Percentiles rank a stretch among this genome's conserved stretches.
phyloP scores from a whole-genome alignment of 1,140 invertebrate genomes.

The Nephila pilipes region DNA sequence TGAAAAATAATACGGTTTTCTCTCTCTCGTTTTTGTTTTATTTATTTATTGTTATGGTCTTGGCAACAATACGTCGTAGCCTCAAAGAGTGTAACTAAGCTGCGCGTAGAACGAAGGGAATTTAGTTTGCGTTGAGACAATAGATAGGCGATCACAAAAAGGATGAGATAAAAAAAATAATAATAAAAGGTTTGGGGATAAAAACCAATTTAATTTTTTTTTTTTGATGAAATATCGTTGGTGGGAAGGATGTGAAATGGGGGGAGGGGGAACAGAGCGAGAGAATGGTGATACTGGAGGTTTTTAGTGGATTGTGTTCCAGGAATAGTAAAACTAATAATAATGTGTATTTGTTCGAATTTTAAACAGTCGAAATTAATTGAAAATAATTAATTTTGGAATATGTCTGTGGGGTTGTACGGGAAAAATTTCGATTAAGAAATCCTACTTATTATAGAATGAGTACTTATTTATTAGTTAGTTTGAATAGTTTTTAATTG shows the following conservation, averaged over 20 bases:
- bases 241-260: not conserved
- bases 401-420: too few relatives aligned
- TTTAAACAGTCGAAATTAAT: too few relatives aligned
- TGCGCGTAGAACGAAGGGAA: not conserved
- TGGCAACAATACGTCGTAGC: conserved; percentile 41
- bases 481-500: too few relatives aligned
- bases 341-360: too few relatives aligned
- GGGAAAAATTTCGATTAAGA: too few relatives aligned
- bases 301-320: too few relatives aligned
- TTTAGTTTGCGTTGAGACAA: conserved; percentile 30
- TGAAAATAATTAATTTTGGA: too few relatives aligned
- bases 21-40: not conserved
- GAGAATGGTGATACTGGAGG: too few relatives aligned
- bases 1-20: conserved; percentile 3
- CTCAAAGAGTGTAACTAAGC: not conserved
- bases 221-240: not conserved
- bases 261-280: not conserved
- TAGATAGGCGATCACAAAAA: not conserved
- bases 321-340: too few relatives aligned
- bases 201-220: conserved; percentile 22
- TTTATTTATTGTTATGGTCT: not conserved
- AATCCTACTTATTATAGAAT: too few relatives aligned
- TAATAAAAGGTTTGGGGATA: not conserved
- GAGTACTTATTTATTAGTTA: too few relatives aligned
- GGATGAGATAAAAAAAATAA: not conserved